A percentile compares a stretch with the other conserved stretches of the same genome.
Conservation (phyloP, 2,113 vertebrate species). For the Cnemophilus loriae region DNA sequence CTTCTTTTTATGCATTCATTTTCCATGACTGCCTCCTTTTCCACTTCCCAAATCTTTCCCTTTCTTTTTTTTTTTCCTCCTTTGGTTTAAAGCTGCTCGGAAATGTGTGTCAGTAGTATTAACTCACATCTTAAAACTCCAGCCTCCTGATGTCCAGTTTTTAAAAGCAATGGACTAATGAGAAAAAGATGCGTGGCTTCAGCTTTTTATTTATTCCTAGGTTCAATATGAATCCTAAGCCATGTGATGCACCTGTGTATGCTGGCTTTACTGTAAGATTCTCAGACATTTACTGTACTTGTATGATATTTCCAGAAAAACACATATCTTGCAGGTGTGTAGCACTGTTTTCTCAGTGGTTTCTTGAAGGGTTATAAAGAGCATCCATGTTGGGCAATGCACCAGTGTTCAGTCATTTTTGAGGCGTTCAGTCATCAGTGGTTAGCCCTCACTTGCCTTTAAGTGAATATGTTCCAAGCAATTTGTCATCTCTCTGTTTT, state of each 20-base stretch:
- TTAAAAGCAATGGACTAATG: background rate
- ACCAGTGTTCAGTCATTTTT: background rate
- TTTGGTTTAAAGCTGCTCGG: background rate
- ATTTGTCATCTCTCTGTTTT: constrained; percentile 58
- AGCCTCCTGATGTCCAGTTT: background rate
- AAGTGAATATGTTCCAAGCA: constrained; percentile 41
- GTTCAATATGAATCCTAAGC: background rate
- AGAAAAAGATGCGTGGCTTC: constrained; percentile 12
- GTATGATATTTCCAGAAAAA: background rate
- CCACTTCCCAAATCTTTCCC: background rate
- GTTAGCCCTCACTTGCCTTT: constrained; percentile 25
- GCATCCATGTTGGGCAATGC: background rate
- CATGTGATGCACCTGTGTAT: background rate
- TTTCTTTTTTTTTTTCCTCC: accelerated
- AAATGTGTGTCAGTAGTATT: background rate
- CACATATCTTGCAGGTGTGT: background rate
- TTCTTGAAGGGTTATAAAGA: background rate
- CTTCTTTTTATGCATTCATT: background rate
- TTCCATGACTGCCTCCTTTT: background rate
- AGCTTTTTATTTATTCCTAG: constrained; percentile 11
- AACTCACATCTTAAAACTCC: background rate
- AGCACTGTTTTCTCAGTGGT: background rate
- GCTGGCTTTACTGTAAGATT: background rate
- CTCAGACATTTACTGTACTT: background rate
- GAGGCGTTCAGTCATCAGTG: background rate